Percentiles rank a stretch among this genome's conserved stretches.
Evolutionary conservation across 2,888 invertebrate genomes (phyloP).

Genomic region (Drosophila falleni): DNA sequence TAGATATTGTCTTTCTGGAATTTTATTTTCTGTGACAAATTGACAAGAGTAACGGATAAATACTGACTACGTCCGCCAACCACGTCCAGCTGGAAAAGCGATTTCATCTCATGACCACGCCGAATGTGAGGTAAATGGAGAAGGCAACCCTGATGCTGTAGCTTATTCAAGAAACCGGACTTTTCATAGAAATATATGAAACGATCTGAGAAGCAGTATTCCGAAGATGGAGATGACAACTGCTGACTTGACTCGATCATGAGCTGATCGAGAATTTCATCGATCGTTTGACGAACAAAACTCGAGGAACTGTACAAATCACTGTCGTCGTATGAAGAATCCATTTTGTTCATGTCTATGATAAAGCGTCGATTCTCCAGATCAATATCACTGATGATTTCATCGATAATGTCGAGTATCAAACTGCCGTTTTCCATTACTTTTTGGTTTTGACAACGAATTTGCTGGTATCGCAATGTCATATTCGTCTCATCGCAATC

Average conservation of each 20-base stretch:
- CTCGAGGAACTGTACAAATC: conserved; percentile 42
- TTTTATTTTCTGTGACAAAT: conserved; percentile 68
- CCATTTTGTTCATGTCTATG: conserved; percentile 25
- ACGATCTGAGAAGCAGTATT: conserved; percentile 67
- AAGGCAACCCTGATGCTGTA: conserved; percentile 43
- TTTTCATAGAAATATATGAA: conserved; percentile 78
- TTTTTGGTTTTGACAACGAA: conserved; percentile 61
- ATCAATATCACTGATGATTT: conserved; percentile 74
- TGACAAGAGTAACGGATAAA: conserved; percentile 72
- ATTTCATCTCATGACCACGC: conserved; percentile 49
- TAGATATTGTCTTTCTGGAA: conserved; percentile 74
- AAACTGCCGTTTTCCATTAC: conserved; percentile 47
- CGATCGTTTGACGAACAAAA: conserved; percentile 55
- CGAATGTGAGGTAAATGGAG: conserved; percentile 58
- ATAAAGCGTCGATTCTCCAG: conserved; percentile 62
- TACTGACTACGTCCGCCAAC: conserved; percentile 68
- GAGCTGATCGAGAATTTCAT: conserved; percentile 57
- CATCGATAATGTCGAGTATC: conserved; percentile 66
- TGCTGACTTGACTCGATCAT: conserved; percentile 76
- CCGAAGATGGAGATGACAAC: conserved; percentile 68
- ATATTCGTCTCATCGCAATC: conserved; percentile 69
- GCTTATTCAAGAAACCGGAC: conserved; percentile 51
- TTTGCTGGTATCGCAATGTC: conserved; percentile 67
- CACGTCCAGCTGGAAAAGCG: conserved; percentile 71
- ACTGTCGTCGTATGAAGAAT: not conserved